Percentiles rank a stretch among this genome's conserved stretches.
Conservation (phyloP, 2,113 vertebrate genomes). For the Apistogramma diplotaenia region DNA sequence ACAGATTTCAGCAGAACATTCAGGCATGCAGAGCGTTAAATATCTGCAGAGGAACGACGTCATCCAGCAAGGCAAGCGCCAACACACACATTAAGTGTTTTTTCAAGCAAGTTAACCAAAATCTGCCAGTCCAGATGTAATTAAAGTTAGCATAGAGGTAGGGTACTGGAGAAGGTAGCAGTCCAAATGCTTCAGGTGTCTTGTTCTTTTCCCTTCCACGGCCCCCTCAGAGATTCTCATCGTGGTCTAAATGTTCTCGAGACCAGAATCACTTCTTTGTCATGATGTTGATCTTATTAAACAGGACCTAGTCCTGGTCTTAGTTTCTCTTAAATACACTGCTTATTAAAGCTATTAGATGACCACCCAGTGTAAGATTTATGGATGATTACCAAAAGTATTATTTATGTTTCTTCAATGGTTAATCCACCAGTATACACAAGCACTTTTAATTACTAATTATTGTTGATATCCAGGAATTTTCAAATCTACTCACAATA, state of each 20-base stretch:
- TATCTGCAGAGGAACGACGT: background rate
- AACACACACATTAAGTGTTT: background rate
- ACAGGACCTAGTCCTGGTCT: background rate
- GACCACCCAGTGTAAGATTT: too few relatives aligned
- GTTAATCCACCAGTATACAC: too few relatives aligned
- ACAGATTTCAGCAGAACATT: background rate
- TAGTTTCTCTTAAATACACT: background rate
- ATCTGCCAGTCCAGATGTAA: background rate
- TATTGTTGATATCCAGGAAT: background rate
- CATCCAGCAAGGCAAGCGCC: too few relatives aligned
- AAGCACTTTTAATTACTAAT: background rate
- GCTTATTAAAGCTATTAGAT: background rate
- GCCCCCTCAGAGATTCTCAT: background rate
- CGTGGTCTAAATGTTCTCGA: background rate
- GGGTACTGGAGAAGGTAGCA: background rate
- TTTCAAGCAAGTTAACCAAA: background rate
- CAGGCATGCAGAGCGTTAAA: background rate
- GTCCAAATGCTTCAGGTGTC: background rate
- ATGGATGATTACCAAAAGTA: too few relatives aligned
- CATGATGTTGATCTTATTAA: background rate
- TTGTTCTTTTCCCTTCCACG: background rate
- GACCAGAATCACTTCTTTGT: background rate
- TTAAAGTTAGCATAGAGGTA: background rate
- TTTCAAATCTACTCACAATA: background rate
- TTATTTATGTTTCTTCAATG: too few relatives aligned